phyloP scores from a whole-genome alignment of 2,888 invertebrate genomes.

The Oxycera nigricornis region DNA sequence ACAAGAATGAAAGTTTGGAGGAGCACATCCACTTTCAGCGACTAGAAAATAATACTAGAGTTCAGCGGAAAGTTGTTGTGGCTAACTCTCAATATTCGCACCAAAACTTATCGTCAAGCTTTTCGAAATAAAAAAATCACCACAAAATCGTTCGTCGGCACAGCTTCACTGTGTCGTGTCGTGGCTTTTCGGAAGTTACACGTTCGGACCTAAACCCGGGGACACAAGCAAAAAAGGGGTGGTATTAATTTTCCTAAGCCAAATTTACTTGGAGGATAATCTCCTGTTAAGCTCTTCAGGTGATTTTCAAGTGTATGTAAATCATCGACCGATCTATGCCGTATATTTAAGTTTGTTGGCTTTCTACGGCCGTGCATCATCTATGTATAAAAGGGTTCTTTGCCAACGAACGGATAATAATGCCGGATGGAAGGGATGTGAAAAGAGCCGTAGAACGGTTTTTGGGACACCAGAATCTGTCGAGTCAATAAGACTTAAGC shows the following conservation, averaged over 20 bases:
- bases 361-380: not conserved
- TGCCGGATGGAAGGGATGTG: not conserved
- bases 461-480: not conserved
- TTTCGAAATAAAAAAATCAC: too few species aligned
- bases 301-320: slow-evolving; percentile 46
- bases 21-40: too few species aligned
- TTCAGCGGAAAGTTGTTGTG: too few species aligned
- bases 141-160: too few species aligned
- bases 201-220: too few species aligned
- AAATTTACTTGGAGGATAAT: slow-evolving; percentile 52
- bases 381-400: slow-evolving; percentile 2
- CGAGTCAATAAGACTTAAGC: slow-evolving; percentile 12
- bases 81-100: too few species aligned
- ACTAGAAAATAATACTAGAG: too few species aligned
- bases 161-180: too few species aligned
- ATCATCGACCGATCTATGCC: slow-evolving; percentile 42
- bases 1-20: too few species aligned
- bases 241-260: slow-evolving; percentile 52
- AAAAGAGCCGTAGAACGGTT: not conserved
- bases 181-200: too few species aligned
- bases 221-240: slow-evolving; percentile 48
- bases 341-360: slow-evolving; percentile 21
- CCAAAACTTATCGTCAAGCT: too few species aligned
- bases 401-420: slow-evolving; percentile 9
- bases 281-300: slow-evolving; percentile 50